Percentiles rank a stretch among this genome's conserved stretches.
phyloP scores from a whole-genome alignment of 30 jellyfish, hydroid and myxozoan genomes.

The Turritopsis rubra region DNA sequence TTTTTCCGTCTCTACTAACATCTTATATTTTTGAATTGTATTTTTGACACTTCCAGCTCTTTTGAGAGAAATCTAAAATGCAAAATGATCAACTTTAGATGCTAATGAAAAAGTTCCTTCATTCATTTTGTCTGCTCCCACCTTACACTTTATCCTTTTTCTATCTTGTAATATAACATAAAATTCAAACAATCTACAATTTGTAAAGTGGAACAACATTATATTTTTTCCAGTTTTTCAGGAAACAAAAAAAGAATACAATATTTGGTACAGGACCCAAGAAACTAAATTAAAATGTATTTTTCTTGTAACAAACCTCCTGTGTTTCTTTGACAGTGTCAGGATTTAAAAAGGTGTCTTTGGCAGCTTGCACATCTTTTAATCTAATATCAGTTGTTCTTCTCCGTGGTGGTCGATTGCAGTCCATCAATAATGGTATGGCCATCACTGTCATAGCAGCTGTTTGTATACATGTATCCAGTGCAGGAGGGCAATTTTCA shows the following conservation, averaged over 20 bases:
- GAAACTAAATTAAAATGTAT: neutral
- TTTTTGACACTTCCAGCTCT: constrained; percentile 82
- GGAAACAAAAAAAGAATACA: no score
- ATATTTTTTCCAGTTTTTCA: no score
- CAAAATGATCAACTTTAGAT: neutral
- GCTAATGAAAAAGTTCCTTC: neutral
- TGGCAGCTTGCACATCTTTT: constrained; percentile 22
- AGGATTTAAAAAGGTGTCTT: constrained; percentile 13
- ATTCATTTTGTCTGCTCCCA: neutral
- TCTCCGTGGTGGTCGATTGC: constrained; percentile 34
- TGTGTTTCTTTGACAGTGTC: constrained; percentile 17
- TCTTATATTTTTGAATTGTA: constrained; percentile 57
- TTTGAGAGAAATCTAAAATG: constrained; percentile 41
- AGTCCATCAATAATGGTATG: constrained; percentile 32
- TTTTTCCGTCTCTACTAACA: constrained; percentile 33
- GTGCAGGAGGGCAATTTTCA: constrained; percentile 13
- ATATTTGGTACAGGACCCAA: no score
- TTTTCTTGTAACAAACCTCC: constrained; percentile 17
- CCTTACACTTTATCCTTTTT: no score
- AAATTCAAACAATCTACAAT: no score
- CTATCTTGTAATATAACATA: no score
- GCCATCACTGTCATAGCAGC: constrained; percentile 49
- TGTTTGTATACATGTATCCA: constrained; percentile 3
- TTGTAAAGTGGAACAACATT: no score
- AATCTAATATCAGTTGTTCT: constrained; percentile 12